These are phyloP conservation scores for Eudasyphora cyanicolor DNA, from an alignment of 2,888 invertebrate genomes.

Conservation along the genomic window DNA sequence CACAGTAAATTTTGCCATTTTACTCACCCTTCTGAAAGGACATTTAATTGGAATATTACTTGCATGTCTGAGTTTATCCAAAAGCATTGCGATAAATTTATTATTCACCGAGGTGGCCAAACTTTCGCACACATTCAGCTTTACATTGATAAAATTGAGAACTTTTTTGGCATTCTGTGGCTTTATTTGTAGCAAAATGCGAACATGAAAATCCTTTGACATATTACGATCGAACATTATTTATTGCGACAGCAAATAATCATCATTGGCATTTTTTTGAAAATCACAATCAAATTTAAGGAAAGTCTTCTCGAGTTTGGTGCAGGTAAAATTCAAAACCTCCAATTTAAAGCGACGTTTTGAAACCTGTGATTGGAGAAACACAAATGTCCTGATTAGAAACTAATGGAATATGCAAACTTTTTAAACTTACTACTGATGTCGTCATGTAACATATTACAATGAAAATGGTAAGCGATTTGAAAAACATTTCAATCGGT, in stretches of 20 bases:
- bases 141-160: not conserved
- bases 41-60: not conserved
- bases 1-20: too few relatives aligned
- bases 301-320: not conserved
- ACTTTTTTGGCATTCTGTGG: not conserved
- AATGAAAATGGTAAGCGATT: too few relatives aligned
- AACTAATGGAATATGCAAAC: too few relatives aligned
- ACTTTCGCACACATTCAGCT: not conserved
- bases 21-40: slow-evolving; percentile 6
- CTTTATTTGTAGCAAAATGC: not conserved
- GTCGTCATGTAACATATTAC: too few relatives aligned
- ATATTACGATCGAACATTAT: not conserved
- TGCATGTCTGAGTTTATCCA: not conserved
- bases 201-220: not conserved
- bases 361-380: too few relatives aligned
- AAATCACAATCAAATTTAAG: not conserved
- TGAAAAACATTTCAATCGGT: too few relatives aligned
- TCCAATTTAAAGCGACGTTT: too few relatives aligned
- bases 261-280: not conserved
- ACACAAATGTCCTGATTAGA: too few relatives aligned
- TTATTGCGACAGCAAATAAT: too few relatives aligned
- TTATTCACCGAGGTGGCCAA: not conserved
- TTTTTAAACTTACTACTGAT: too few relatives aligned
- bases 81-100: not conserved
- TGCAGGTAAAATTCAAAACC: not conserved